A percentile compares a stretch with the other conserved stretches of the same genome.
phyloP scores from a whole-genome alignment of 2,888 invertebrate genomes.

The Ametastegia equiseti region DNA sequence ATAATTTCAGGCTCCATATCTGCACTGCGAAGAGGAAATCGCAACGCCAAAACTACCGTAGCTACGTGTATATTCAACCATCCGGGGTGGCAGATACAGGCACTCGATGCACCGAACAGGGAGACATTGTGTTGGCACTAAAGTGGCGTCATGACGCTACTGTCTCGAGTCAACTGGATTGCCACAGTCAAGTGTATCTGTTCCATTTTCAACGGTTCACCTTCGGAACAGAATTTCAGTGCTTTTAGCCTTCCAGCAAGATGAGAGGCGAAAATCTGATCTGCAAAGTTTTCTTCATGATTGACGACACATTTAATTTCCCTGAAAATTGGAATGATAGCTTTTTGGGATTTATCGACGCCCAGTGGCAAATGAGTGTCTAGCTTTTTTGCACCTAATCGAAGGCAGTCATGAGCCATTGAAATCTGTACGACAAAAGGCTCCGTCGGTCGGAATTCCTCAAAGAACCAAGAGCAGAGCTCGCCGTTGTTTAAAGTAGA shows the following conservation, averaged over 20 bases:
- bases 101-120: conserved; percentile 6
- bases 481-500: conserved; percentile 9
- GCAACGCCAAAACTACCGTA: conserved; percentile 1
- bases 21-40: conserved; percentile 5
- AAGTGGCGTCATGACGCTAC: conserved; percentile 14
- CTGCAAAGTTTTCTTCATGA: not conserved
- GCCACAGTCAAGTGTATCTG: not conserved
- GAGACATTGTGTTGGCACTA: conserved; percentile 17
- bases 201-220: not conserved
- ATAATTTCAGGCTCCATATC: conserved; percentile 4
- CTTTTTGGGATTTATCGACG: not conserved
- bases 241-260: not conserved
- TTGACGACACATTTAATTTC: not conserved
- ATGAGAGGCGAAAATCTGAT: not conserved
- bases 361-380: not conserved
- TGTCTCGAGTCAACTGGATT: conserved; percentile 13
- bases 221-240: not conserved
- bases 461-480: not conserved
- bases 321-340: not conserved
- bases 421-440: not conserved
- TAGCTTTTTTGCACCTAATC: not conserved
- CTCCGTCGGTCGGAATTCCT: not conserved
- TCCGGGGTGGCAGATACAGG: conserved; percentile 7
- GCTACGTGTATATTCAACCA: not conserved
- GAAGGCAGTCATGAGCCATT: not conserved